Conservation (phyloP, 2,113 vertebrate species). For the Chrysemys picta region DNA sequence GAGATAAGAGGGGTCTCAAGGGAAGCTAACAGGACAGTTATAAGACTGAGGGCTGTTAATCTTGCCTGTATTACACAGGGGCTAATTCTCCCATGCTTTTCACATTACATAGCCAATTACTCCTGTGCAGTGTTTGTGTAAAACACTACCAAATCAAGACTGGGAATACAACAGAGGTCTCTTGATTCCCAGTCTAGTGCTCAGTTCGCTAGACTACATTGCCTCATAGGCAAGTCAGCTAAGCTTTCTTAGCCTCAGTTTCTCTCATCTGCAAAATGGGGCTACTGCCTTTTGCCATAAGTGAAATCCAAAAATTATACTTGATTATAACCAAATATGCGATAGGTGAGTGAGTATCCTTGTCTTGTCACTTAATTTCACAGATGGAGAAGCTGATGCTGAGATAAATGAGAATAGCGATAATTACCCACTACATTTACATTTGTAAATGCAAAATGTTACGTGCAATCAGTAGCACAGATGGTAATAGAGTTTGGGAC, state of each 20-base stretch:
- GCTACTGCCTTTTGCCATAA: not conserved
- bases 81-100: not conserved
- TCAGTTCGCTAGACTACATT: accelerated
- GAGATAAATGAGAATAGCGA: slow-evolving; percentile 24
- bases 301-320: too few relatives aligned
- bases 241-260: not conserved
- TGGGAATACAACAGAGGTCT: not conserved
- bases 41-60: not conserved
- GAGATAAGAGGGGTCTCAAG: not conserved
- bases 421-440: not conserved
- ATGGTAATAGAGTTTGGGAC: accelerated
- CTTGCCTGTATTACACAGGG: accelerated
- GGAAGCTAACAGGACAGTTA: not conserved
- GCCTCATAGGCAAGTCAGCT: not conserved
- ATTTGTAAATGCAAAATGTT: slow-evolving; percentile 13
- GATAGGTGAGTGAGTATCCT: not conserved
- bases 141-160: not conserved
- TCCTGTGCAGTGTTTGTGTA: not conserved
- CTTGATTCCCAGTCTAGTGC: not conserved
- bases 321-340: not conserved
- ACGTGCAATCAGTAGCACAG: not conserved
- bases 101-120: accelerated
- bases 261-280: not conserved
- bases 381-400: not conserved
- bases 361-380: not conserved